Conservation (phyloP, 2,888 invertebrate species). For the Drosophila niveifrons region DNA sequence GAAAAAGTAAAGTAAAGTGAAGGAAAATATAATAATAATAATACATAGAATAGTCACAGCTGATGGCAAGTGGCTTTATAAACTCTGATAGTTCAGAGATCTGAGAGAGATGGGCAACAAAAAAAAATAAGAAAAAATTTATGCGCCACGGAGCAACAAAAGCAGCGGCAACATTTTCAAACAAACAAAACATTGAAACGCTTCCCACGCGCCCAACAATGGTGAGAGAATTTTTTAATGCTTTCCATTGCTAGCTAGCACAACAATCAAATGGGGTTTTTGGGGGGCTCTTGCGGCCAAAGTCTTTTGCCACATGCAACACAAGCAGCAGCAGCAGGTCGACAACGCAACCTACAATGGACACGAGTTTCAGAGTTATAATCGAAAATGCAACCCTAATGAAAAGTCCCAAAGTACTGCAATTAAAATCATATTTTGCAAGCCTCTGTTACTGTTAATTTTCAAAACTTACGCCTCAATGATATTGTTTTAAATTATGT, state of each 20-base stretch:
- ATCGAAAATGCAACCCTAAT: not conserved
- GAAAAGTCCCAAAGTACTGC: not conserved
- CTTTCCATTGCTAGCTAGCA: slow-evolving; percentile 68
- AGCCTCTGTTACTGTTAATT: not conserved
- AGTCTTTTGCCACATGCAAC: slow-evolving; percentile 74
- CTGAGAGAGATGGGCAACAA: slow-evolving; percentile 39
- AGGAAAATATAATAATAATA: slow-evolving; percentile 2
- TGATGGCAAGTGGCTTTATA: slow-evolving; percentile 39
- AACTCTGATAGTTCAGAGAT: slow-evolving; percentile 39
- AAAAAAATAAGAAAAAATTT: no score
- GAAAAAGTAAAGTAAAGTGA: not conserved
- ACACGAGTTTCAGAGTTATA: not conserved
- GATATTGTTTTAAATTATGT: no score
- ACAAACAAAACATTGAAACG: slow-evolving; percentile 73
- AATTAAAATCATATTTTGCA: not conserved
- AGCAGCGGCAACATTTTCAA: slow-evolving; percentile 43
- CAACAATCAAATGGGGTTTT: slow-evolving; percentile 55
- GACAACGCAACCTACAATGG: slow-evolving; percentile 38
- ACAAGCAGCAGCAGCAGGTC: slow-evolving; percentile 43
- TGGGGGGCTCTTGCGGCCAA: slow-evolving; percentile 52
- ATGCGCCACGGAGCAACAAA: slow-evolving; percentile 47
- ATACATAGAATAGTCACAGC: slow-evolving; percentile 20
- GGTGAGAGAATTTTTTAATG: slow-evolving; percentile 73
- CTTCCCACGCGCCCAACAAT: slow-evolving; percentile 76
- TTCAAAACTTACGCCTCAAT: no score